Evolutionary conservation across 2,797 vertebrate species (phyloP), one percentile per base, ranked within the genome.

Genomic region (Coranthus polyacanthus): DNA sequence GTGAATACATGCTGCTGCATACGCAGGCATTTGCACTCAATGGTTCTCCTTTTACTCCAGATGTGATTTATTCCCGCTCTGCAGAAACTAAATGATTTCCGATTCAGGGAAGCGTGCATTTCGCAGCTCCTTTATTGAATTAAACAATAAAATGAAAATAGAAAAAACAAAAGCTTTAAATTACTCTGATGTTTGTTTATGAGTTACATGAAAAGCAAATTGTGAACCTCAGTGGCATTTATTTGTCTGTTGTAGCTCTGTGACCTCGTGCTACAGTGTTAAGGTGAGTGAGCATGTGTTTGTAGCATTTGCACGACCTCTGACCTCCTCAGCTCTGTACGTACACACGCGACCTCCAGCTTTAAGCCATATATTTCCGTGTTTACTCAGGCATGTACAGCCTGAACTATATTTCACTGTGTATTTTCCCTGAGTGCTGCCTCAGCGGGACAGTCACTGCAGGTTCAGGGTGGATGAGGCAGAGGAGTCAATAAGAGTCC

Each of bases 391-490:
- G 45, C 15, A 1, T 42, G 44, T 1, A 0, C 21, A 4, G 17
- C 17, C 18, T 52, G 51, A 62, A 47, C 66, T n/a, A n/a, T n/a
- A n/a, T n/a, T n/a, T n/a, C n/a, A n/a, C n/a, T 6, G n/a, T 21
- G n/a, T 17, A 43, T 79, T 52, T 68, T 42, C 39, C 6, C 43
- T 62, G 54, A 60, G 34, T 36, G 46, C 18, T 22, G 50, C 50
- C 41, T 17, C 59, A 45, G 42, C 34, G 79, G 64, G 67, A 82
- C 49, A 3, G 39, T 6, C 15, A 22, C 13, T 53, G 47, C 45
- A 39, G 62, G 58, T 72, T 69, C 45, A 20, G 26, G 50, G 24
- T 24, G 58, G 58, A 72, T 59, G 47, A 61, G 37, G 38, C 49
- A 6, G 62, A 24, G 2, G 38, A 3, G 62, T 70, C 37, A 12